A percentile compares a stretch with the other conserved stretches of the same genome.
phyloP scores from a whole-genome alignment of 1,140 invertebrate species.

The Episyrphus balteatus region DNA sequence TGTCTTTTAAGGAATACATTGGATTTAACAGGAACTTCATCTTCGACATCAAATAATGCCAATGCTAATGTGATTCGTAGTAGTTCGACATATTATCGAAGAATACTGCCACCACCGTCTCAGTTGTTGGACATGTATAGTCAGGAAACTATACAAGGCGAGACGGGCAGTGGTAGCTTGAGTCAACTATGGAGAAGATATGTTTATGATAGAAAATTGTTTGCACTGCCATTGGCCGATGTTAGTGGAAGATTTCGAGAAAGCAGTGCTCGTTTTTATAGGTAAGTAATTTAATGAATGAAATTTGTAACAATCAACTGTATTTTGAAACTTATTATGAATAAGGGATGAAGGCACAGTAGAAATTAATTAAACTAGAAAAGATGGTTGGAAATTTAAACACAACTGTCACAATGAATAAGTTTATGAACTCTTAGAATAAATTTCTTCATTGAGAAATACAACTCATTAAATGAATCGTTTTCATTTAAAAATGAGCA shows the following conservation, averaged over 20 bases:
- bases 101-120: conserved; percentile 1
- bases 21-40: no score
- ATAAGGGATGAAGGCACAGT: no score
- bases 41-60: not conserved
- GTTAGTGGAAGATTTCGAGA: conserved; percentile 56
- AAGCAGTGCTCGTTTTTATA: conserved; percentile 60
- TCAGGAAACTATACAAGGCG: conserved; percentile 17
- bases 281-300: conserved; percentile 46
- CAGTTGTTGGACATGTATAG: conserved; percentile 25
- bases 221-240: conserved; percentile 55
- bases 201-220: conserved; percentile 66
- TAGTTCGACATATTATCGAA: conserved; percentile 16
- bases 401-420: no score
- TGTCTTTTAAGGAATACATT: no score
- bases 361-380: no score
- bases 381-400: no score
- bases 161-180: conserved; percentile 14
- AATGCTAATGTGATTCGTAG: not conserved
- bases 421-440: no score
- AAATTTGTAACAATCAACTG: no score
- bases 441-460: no score
- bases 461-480: no score
- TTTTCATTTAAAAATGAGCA: no score
- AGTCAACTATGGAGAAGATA: conserved; percentile 45
- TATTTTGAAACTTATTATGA: no score